Evolutionary conservation across 2,113 vertebrate species (phyloP).

Genomic region (Datnioides undecimradiatus): DNA sequence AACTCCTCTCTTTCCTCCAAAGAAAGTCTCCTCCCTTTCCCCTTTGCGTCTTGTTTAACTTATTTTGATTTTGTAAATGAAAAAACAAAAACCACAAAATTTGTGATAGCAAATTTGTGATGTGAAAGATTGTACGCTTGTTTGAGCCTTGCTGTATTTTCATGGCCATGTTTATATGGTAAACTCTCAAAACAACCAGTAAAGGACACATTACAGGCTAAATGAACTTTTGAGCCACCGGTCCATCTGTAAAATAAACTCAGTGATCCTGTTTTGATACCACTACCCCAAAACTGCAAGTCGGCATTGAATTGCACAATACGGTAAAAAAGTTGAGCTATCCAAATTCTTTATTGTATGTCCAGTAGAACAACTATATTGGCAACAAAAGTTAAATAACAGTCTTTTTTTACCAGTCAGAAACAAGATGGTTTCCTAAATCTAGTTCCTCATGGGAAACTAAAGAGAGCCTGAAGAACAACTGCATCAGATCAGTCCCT

Average conservation of each 20-base stretch:
- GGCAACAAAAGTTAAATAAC: not conserved
- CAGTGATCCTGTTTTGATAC: not conserved
- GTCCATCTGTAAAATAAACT: not conserved
- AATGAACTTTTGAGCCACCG: not conserved
- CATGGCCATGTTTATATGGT: not conserved
- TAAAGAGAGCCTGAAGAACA: not conserved
- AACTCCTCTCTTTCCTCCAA: conserved; percentile 59
- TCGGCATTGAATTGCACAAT: no score
- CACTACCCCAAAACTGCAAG: no score
- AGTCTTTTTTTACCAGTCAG: no score
- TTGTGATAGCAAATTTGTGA: not conserved
- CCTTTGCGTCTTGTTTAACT: conserved; percentile 14
- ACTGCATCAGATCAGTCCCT: not conserved
- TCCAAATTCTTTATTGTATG: not conserved
- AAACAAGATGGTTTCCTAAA: not conserved
- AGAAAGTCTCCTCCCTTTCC: conserved; percentile 70
- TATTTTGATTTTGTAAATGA: not conserved
- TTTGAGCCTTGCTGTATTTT: not conserved
- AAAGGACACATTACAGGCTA: not conserved
- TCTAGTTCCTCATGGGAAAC: not conserved
- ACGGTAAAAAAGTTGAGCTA: no score
- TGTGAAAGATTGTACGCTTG: not conserved
- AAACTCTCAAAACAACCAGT: not conserved
- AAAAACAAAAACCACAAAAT: no score
- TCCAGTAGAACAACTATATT: not conserved